Percentiles rank a stretch among this genome's conserved stretches.
phyloP scores from a whole-genome alignment of 2,113 vertebrate genomes.

The Taurulus bubalis region DNA sequence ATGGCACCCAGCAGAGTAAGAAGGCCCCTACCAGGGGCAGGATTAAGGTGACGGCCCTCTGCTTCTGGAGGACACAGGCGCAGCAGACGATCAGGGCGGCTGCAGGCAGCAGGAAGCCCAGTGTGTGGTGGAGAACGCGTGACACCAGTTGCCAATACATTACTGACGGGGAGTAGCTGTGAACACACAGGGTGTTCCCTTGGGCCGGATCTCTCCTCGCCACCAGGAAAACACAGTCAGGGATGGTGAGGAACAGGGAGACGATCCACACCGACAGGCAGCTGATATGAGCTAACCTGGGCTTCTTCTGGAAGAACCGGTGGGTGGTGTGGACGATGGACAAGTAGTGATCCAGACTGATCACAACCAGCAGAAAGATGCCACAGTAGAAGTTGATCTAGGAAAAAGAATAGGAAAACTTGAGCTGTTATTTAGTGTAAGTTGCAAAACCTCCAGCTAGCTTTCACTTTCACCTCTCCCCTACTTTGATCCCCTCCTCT shows the following conservation, averaged over 20 bases:
- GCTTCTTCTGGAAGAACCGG: conserved; percentile 70
- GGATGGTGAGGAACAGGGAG: conserved; percentile 80
- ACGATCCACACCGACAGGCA: conserved; percentile 78
- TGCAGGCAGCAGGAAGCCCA: conserved; percentile 82
- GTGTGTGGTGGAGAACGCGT: conserved; percentile 69
- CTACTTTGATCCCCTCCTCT: background rate
- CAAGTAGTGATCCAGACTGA: conserved; percentile 83
- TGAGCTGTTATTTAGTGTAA: background rate
- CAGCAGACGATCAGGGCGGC: conserved; percentile 78
- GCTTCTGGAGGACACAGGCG: conserved; percentile 69
- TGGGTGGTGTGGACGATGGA: conserved; percentile 72
- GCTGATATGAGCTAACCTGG: conserved; percentile 48
- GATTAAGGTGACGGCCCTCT: conserved; percentile 71
- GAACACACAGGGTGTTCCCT: conserved; percentile 61
- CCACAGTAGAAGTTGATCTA: conserved; percentile 87
- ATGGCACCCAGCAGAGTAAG: conserved; percentile 87
- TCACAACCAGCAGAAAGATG: conserved; percentile 83
- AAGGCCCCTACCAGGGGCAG: conserved; percentile 81
- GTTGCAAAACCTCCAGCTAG: background rate
- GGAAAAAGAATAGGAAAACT: background rate
- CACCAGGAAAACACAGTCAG: conserved; percentile 76
- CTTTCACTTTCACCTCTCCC: conserved; percentile 3
- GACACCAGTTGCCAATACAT: conserved; percentile 50
- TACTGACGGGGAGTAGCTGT: conserved; percentile 40
- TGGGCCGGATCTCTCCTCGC: background rate